phyloP scores from a whole-genome alignment of 2,113 vertebrate species.

The Candoia aspera region DNA sequence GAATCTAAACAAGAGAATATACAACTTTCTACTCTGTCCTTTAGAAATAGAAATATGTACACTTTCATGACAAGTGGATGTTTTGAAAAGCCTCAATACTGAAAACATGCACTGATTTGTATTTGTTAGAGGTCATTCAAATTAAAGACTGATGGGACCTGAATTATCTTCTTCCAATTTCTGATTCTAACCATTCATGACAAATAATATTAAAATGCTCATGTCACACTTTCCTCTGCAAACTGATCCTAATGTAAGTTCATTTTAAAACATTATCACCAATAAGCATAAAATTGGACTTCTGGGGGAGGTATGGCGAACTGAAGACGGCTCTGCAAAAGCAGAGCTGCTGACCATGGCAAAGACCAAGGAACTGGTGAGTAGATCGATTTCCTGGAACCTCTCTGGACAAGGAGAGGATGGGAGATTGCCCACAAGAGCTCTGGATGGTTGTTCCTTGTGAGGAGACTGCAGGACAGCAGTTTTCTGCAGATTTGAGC shows the following conservation, averaged over 20 bases:
- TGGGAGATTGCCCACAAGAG: not conserved
- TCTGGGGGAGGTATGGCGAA: not conserved
- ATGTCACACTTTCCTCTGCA: not conserved
- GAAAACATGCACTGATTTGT: slow-evolving; percentile 34
- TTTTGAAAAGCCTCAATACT: slow-evolving; percentile 15
- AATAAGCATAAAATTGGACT: not conserved
- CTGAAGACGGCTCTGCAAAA: not conserved
- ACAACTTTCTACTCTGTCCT: slow-evolving; percentile 78
- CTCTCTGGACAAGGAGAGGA: not conserved
- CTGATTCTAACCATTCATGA: not conserved
- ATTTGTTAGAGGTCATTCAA: slow-evolving; percentile 25
- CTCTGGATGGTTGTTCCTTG: too few species aligned
- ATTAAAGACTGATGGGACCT: not conserved
- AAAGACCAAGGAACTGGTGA: not conserved
- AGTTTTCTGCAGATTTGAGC: too few species aligned
- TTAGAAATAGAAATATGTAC: slow-evolving; percentile 68
- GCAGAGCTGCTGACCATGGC: not conserved
- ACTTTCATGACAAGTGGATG: slow-evolving; percentile 65
- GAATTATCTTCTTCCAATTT: not conserved
- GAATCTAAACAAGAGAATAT: slow-evolving; percentile 81
- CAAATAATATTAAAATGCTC: not conserved
- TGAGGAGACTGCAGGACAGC: too few species aligned
- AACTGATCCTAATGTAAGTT: not conserved
- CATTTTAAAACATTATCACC: not conserved
- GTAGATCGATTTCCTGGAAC: not conserved